These are phyloP conservation scores for Sarcophaga variegata DNA, from an alignment of 2,888 invertebrate species.

Conservation along the genomic window DNA sequence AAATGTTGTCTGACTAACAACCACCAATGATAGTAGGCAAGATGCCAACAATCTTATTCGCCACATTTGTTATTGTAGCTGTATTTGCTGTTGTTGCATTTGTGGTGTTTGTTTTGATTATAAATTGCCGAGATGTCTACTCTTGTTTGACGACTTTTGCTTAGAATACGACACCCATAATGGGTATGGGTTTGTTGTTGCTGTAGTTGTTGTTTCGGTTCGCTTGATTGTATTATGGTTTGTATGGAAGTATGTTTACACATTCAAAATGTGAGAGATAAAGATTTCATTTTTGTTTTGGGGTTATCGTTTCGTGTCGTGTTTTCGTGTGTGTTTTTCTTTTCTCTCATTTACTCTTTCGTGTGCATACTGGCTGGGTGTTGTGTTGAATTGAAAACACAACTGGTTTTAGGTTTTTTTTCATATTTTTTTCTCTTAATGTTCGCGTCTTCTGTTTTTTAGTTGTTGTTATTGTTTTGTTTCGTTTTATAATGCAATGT, in stretches of 20 bases:
- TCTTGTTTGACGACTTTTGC: slow-evolving; percentile 32
- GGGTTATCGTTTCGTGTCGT: neutral
- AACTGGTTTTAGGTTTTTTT: slow-evolving; percentile 66
- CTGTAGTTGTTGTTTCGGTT: neutral
- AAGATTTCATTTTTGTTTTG: slow-evolving; percentile 64
- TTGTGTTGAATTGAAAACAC: slow-evolving; percentile 59
- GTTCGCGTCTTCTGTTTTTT: neutral
- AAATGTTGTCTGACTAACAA: slow-evolving; percentile 16
- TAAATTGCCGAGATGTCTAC: slow-evolving; percentile 31
- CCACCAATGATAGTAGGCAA: slow-evolving; percentile 47
- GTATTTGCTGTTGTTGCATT: neutral
- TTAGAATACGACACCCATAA: slow-evolving; percentile 53
- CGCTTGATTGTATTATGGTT: too few species aligned
- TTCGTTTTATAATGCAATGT: slow-evolving; percentile 55
- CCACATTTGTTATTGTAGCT: slow-evolving; percentile 43
- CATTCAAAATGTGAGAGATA: neutral
- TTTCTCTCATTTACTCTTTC: slow-evolving; percentile 5
- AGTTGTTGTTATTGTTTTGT: slow-evolving; percentile 24
- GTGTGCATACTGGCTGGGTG: slow-evolving; percentile 51
- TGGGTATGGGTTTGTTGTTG: slow-evolving; percentile 20
- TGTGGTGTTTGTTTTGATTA: slow-evolving; percentile 13
- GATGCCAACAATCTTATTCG: slow-evolving; percentile 50
- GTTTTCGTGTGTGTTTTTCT: slow-evolving; percentile 21
- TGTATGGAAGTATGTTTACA: neutral
- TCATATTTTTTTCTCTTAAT: neutral